Conservation (phyloP, 2,797 vertebrate genomes). For the Alcedo atthis region DNA sequence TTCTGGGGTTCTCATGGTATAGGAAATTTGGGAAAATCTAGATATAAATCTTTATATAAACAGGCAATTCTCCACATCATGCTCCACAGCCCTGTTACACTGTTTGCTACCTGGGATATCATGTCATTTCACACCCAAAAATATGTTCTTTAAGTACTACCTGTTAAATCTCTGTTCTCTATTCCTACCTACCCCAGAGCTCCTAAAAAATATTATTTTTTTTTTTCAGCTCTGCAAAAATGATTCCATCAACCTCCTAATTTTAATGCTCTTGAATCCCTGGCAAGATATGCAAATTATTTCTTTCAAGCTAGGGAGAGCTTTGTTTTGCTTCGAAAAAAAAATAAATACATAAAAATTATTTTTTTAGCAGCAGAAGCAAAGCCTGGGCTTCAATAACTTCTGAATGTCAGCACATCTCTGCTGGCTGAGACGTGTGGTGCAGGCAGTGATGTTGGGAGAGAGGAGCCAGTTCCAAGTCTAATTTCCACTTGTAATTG, state of each 20-base stretch:
- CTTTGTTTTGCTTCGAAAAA: not conserved
- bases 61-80: not conserved
- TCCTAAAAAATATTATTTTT: not conserved
- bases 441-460: conserved; percentile 4
- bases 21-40: not conserved
- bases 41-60: not conserved
- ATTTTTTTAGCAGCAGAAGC: not conserved
- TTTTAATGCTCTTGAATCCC: not conserved
- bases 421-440: not conserved
- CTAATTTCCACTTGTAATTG: conserved; percentile 73
- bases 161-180: not conserved
- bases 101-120: not conserved
- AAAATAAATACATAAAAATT: no score
- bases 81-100: not conserved
- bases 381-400: conserved; percentile 6
- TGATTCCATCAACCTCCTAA: not conserved
- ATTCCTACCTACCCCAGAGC: not conserved
- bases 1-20: not conserved
- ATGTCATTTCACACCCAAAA: not conserved
- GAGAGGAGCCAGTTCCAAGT: conserved; percentile 9
- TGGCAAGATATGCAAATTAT: accelerated
- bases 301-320: not conserved
- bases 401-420: conserved; percentile 48
- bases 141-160: not conserved
- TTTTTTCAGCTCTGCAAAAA: not conserved